These are phyloP conservation scores for Theristicus caerulescens DNA, from an alignment of 2,113 vertebrate species.

Conservation along the genomic window DNA sequence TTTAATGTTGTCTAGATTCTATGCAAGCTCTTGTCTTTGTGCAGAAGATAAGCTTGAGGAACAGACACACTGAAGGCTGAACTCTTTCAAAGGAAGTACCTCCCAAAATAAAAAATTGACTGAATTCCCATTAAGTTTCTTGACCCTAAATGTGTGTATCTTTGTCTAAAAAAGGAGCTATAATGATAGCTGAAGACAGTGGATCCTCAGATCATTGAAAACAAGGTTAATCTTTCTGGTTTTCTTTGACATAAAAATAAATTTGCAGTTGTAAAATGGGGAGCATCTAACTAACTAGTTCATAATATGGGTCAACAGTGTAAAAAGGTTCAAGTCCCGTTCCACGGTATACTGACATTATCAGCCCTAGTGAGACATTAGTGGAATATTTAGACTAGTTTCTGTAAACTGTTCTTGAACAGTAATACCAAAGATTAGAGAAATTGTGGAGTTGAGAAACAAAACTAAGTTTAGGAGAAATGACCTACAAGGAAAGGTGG, in stretches of 20 bases:
- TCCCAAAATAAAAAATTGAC: background rate
- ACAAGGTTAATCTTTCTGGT: background rate
- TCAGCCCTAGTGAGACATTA: background rate
- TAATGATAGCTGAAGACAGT: background rate
- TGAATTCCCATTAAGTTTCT: background rate
- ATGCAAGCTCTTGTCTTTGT: background rate
- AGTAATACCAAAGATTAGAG: background rate
- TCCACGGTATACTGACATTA: background rate
- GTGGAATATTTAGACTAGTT: background rate
- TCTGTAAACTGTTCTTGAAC: background rate
- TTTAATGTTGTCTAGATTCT: background rate
- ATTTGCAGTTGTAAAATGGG: background rate
- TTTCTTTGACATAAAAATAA: background rate
- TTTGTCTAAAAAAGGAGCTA: background rate
- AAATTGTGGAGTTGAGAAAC: background rate
- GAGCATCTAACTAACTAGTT: background rate
- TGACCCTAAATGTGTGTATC: background rate
- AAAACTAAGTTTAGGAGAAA: background rate
- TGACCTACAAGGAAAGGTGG: background rate
- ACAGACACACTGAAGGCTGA: background rate
- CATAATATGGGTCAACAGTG: background rate
- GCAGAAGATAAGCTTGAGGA: background rate
- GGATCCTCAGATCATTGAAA: background rate
- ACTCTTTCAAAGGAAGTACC: background rate
- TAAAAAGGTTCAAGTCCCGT: background rate